Evolutionary conservation across 37 sponge, comb jelly and placozoan genomes (phyloP).

Genomic region (Tethya wilhelma): DNA sequence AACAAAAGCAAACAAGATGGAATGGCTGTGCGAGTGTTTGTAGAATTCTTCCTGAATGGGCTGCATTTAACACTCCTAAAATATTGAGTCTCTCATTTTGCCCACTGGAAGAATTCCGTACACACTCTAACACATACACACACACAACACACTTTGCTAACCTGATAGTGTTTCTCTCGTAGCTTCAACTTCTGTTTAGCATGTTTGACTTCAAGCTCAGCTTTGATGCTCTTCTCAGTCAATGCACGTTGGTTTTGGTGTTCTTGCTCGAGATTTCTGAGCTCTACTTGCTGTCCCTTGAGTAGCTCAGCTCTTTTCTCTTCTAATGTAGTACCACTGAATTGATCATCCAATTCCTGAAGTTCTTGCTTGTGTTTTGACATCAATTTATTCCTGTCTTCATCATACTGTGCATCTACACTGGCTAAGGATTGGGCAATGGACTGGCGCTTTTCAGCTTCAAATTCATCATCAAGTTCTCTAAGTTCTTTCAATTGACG

Average conservation of each 20-base stretch:
- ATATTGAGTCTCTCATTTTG: too few species aligned
- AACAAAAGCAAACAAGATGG: too few species aligned
- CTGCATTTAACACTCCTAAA: too few species aligned
- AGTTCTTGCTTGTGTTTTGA: neutral
- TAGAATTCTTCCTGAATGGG: too few species aligned
- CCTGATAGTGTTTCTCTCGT: neutral
- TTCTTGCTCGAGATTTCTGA: neutral
- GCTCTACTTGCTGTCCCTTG: neutral
- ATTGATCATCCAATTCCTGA: neutral
- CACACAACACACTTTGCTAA: neutral
- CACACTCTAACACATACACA: too few species aligned
- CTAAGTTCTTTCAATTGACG: neutral
- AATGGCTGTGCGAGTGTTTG: too few species aligned
- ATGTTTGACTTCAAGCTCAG: conserved; percentile 2
- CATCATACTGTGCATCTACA: neutral
- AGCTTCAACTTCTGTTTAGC: neutral
- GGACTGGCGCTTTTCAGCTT: neutral
- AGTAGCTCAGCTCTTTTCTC: neutral
- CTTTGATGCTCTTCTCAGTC: neutral
- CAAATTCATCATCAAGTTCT: neutral
- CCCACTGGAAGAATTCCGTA: too few species aligned
- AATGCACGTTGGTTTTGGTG: neutral
- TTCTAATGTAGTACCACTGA: neutral
- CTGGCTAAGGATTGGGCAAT: neutral
- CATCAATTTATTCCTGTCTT: neutral